Conservation (phyloP, 2,888 invertebrate species). For the Nectonema munidae region DNA sequence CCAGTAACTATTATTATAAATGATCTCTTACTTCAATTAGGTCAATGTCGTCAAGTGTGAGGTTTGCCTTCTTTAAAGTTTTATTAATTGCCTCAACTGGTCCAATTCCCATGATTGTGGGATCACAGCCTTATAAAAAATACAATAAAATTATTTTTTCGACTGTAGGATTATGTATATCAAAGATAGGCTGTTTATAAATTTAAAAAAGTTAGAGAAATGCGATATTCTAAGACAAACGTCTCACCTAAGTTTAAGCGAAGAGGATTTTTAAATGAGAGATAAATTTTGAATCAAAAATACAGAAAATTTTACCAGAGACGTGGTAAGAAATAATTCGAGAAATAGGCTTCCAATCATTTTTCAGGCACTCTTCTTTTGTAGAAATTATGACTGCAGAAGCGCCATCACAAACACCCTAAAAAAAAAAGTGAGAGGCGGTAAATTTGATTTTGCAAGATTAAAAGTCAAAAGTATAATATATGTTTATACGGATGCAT, state of each 20-base stretch:
- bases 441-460: no score
- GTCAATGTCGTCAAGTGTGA: slow-evolving; percentile 52
- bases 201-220: no score
- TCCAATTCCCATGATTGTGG: slow-evolving; percentile 85
- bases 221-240: no score
- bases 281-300: no score
- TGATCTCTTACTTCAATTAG: slow-evolving; percentile 52
- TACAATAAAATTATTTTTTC: not conserved
- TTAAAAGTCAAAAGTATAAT: no score
- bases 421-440: slow-evolving; percentile 19
- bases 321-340: slow-evolving; percentile 59
- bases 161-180: not conserved
- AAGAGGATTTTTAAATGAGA: no score
- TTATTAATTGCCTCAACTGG: slow-evolving; percentile 68
- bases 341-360: slow-evolving; percentile 53
- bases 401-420: slow-evolving; percentile 93
- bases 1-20: no score
- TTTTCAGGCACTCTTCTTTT: slow-evolving; percentile 48
- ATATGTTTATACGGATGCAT: slow-evolving; percentile 68
- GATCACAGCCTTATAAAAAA: slow-evolving; percentile 36
- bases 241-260: no score
- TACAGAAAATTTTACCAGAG: slow-evolving; percentile 31
- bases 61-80: slow-evolving; percentile 41
- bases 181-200: no score
- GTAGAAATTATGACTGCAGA: slow-evolving; percentile 57